A percentile compares a stretch with the other conserved stretches of the same genome.
phyloP scores from a whole-genome alignment of 2,888 invertebrate genomes.

The Tuberolachnus salignus region DNA sequence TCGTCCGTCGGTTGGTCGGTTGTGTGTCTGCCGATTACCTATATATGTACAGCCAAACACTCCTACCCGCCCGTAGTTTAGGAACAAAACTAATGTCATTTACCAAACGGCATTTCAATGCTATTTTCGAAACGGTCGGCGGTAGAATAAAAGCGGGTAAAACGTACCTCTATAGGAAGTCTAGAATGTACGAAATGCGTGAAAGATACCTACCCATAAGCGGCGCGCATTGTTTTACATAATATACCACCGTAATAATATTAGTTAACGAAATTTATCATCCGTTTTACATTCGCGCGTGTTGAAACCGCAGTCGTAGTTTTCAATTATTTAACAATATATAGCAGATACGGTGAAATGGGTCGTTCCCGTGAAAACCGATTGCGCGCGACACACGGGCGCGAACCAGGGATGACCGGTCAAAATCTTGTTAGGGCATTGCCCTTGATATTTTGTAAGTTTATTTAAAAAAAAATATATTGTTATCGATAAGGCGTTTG shows the following conservation, averaged over 20 bases:
- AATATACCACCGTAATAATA: slow-evolving; percentile 8
- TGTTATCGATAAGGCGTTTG: too few species aligned
- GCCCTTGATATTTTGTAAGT: too few species aligned
- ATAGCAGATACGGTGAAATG: too few species aligned
- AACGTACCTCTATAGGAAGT: background rate
- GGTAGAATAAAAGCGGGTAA: background rate
- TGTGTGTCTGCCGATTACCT: background rate
- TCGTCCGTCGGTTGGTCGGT: too few species aligned
- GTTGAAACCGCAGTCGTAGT: too few species aligned
- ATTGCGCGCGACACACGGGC: too few species aligned
- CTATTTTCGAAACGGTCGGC: background rate
- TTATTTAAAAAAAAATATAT: too few species aligned
- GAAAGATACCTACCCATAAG: background rate
- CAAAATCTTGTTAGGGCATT: too few species aligned
- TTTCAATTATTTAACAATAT: too few species aligned
- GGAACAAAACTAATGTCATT: slow-evolving; percentile 39
- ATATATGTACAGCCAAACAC: background rate
- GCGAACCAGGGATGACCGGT: too few species aligned
- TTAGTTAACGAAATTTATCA: slow-evolving; percentile 15
- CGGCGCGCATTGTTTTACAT: slow-evolving; percentile 22
- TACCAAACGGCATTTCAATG: background rate
- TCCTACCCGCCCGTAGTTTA: slow-evolving; percentile 6
- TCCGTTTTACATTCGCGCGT: background rate
- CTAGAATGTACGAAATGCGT: background rate
- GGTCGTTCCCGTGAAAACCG: too few species aligned